Conservation (phyloP, 2,113 vertebrate species). For the Chamaetylas fuelleborni region DNA sequence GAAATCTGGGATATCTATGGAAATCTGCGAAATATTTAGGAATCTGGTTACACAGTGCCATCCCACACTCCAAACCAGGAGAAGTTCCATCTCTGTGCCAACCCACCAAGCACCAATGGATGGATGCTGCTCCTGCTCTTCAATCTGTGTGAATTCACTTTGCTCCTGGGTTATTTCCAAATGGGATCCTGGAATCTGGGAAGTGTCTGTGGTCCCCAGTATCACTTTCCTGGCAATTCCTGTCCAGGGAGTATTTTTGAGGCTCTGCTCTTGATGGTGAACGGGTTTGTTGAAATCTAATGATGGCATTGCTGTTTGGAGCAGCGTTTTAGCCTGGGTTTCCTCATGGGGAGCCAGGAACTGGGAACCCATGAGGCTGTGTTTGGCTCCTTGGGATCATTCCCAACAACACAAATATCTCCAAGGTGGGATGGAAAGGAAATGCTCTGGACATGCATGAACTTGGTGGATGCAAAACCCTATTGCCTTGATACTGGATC, state of each 20-base stretch:
- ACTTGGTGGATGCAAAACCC: not conserved
- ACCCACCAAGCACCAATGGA: rapidly evolving
- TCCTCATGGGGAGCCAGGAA: not conserved
- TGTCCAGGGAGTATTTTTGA: not conserved
- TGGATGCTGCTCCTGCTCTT: not conserved
- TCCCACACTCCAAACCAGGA: rapidly evolving
- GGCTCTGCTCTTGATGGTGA: not conserved
- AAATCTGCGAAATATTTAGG: not conserved
- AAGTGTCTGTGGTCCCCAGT: rapidly evolving
- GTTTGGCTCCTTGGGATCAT: not conserved
- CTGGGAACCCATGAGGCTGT: not conserved
- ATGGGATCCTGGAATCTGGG: not conserved
- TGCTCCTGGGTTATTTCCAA: not conserved
- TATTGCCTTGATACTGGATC: rapidly evolving
- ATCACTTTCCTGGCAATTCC: not conserved
- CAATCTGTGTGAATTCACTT: rapidly evolving
- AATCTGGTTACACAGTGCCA: not conserved
- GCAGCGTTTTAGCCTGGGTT: not conserved
- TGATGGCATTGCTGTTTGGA: not conserved
- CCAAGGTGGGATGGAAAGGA: not conserved
- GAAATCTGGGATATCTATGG: not conserved
- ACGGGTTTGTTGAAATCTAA: not conserved
- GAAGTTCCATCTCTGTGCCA: not conserved
- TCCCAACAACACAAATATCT: not conserved
- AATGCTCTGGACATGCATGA: not conserved